Evolutionary conservation across 2,113 vertebrate genomes (phyloP).

Genomic region (Phyllostomus hastatus): DNA sequence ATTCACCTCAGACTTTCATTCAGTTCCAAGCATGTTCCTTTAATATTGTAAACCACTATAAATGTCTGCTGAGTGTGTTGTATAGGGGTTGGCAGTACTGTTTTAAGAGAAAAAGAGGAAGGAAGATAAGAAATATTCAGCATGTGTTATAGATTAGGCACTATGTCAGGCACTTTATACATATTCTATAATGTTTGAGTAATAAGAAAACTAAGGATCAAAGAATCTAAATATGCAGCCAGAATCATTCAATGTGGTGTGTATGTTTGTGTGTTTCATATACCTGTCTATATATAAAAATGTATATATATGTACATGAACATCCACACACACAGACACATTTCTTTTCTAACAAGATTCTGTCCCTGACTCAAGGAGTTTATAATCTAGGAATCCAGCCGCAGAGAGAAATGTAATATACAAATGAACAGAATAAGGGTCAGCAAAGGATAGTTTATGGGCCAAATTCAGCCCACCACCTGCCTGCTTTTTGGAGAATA

Average conservation of each 20-base stretch:
- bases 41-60: neutral
- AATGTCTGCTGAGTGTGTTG: neutral
- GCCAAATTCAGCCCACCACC: neutral
- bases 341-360: conserved; percentile 23
- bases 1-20: neutral
- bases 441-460: neutral
- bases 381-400: neutral
- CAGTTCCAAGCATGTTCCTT: neutral
- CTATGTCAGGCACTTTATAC: neutral
- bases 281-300: neutral
- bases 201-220: neutral
- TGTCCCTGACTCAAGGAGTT: neutral
- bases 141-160: neutral
- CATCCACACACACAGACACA: neutral
- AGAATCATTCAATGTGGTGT: neutral
- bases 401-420: neutral
- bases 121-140: neutral
- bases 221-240: neutral
- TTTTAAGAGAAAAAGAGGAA: neutral
- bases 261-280: neutral
- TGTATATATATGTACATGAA: neutral
- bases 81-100: neutral
- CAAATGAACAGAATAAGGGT: neutral
- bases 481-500: neutral
- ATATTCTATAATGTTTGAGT: neutral